Base-by-base conservation (phyloP, 2,113 vertebrate genomes). In the Hylia prasina region DNA sequence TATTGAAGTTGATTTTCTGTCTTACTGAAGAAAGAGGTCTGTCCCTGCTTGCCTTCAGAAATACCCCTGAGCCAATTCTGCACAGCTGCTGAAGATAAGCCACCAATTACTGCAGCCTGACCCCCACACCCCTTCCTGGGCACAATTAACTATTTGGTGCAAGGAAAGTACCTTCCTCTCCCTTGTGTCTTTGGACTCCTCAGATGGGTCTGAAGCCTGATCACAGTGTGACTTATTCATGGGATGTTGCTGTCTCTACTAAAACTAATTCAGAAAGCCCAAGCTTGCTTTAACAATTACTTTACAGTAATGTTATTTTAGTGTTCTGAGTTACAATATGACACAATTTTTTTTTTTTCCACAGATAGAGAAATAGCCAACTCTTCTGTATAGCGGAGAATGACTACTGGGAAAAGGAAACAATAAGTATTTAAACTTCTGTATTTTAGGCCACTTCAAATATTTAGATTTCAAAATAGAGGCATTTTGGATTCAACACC, bases 1-100 rank as follows among this genome's bases (percentile, higher is more conserved):
- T 3, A 17, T 0, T 5, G 8, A 37, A 11, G 3, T 7, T 13
- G 4, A 47, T 33, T 75, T 73, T 33, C 6, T 3, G 10, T 57
- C 33, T 57, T 31, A 10, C 39, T 76, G 16, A 35, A 70, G 3
- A 39, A 54, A 61, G 8, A 9, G 6, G 0, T 3, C 14, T 66
- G 6, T 2, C 17, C 28, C 44, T 54, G 25, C 20, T 65, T 47
- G 12, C 27, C 58, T 73, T 30, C 11, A 71, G 53, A 68, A 71
- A 54, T 25, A 45, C 11, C 35, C 44, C 44, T 24, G 4, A 71
- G 20, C 13, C n/a, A 63, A 50, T 15, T 4, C 57, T 54, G 27
- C 80, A 47, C 48, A 89, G 80, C 39, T 89, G 87, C 63, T 71
- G 13, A 18, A 45, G 22, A 63, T 28, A 58, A 70, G 20, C 25